Base-by-base conservation (phyloP, 2,797 vertebrate genomes). In the Phoebastria nigripes region DNA sequence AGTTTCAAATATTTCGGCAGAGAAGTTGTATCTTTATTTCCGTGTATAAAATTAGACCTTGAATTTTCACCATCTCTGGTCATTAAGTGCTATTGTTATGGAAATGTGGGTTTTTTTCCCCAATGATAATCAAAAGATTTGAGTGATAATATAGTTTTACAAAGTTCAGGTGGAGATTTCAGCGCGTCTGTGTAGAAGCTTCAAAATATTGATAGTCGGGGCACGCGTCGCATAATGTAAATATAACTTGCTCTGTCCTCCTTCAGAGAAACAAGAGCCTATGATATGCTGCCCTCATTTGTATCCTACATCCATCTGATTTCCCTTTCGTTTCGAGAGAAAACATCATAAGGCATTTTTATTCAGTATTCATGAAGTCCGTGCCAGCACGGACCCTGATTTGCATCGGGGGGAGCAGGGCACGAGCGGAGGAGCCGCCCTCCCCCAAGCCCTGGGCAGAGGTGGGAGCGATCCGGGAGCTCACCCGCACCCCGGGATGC, bases 1-100 rank as follows among this genome's bases (percentile, higher is more conserved):
- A 93, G 80, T 95, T 96, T 82, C 90, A 77, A 91, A 91, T 96
- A 91, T 87, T 87, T 95, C 85, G 2, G 78, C 54, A 11, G 90
- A 88, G 91, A 89, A 89, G 73, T 90, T 29, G 8, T 35, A 58
- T 89, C 82, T 91, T 90, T 61, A 92, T 94, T 82, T 89, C 78
- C 78, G 78, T 0, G 31, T 80, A 76, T 72, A 79, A 95, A 97
- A 93, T 89, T 62, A 95, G 89, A 89, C 65, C 81, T 95, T 46
- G 72, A 90, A n/a, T 96, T 65, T 87, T 96, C 77, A 88, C 66
- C 61, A 26, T 59, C 63, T 88, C 77, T 25, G 44, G 83, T 76
- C 93, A 85, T 88, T 78, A 91, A 93, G 65, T n/a, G 49, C 29
- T 78, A 92, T 71, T 95, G 66, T 91, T 85, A 88, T 20, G 92